phyloP scores from a whole-genome alignment of 92 coral and sea anemone species.

The Porites cylindrica region DNA sequence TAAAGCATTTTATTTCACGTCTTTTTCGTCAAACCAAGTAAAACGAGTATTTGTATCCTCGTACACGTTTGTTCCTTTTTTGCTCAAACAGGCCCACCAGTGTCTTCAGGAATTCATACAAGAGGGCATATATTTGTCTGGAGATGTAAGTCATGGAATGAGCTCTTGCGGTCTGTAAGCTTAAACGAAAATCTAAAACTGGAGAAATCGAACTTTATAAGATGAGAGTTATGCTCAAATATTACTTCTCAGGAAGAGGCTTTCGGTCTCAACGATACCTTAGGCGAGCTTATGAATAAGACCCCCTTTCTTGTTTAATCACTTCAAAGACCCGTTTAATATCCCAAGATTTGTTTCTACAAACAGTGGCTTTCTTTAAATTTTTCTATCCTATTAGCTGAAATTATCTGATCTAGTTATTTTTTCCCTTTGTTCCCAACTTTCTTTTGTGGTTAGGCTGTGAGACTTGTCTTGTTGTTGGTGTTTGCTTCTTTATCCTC shows the following conservation, averaged over 20 bases:
- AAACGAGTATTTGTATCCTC: background rate
- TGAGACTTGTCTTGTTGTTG: background rate
- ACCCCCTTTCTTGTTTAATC: background rate
- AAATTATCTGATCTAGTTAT: background rate
- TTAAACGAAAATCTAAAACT: no score
- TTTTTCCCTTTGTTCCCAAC: background rate
- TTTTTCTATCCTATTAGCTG: no score
- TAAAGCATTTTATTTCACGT: no score
- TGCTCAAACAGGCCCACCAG: slow-evolving; percentile 33
- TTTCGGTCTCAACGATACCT: background rate
- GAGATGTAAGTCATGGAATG: slow-evolving; percentile 28
- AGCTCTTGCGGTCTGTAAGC: background rate
- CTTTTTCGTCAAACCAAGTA: background rate
- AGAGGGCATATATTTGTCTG: slow-evolving; percentile 30
- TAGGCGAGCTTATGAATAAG: background rate
- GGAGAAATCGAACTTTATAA: background rate
- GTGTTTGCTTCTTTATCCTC: no score
- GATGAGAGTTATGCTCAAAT: no score
- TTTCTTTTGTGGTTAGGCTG: background rate
- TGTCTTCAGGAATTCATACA: slow-evolving; percentile 46
- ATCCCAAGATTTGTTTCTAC: background rate
- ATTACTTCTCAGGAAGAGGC: background rate
- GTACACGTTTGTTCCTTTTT: background rate
- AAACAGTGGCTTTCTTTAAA: background rate
- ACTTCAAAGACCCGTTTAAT: no score